Evolutionary conservation across 2,113 vertebrate species (phyloP), one percentile per base, ranked within the genome.

Genomic region (Parotia lawesii): DNA sequence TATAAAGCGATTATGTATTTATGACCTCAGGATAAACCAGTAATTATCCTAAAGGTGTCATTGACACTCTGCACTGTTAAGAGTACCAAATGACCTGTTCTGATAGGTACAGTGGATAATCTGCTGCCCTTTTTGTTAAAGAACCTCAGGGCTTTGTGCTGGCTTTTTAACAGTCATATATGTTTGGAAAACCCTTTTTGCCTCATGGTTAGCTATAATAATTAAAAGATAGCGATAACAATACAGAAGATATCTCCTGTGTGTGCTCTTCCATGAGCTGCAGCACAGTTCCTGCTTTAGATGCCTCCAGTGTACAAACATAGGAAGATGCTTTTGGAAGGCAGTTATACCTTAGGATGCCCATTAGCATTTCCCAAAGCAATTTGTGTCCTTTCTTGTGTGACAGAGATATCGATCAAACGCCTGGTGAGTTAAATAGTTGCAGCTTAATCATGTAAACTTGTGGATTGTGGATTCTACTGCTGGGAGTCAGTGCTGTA

Each of bases 281-380:
- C 64, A 90, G 15, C 38, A 37, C 35, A 53, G 75, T 0, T 45
- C 37, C 57, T 50, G 42, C 42, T 77, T 87, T 50, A 57, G 50
- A 65, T 65, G 28, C 37, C 33, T 51, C 23, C 64, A 23, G 22
- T n/a, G 35, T 57, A 45, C 66, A 69, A 93, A 45, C 11, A 48
- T 0, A 21, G 24, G 45, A 38, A 50, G 62, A 44, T 38, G 58
- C 24, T 71, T 48, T 44, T 65, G 23, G 33, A 80, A 61, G 40
- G 48, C 35, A 79, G 37, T n/a, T 53, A 47, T 22, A 74, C 58
- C 66, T 87, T 60, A 38, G 61, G 61, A 45, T 65, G n/a, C 24
- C 61, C 28, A 61, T 87, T 92, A 95, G 37, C 57, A 44, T 90
- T 87, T 95, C 61, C 93, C 77, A 85, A 76, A 91, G 65, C 74